Evolutionary conservation across 2,113 vertebrate species (phyloP), one percentile per base, ranked within the genome.

Genomic region (Mobula hypostoma): DNA sequence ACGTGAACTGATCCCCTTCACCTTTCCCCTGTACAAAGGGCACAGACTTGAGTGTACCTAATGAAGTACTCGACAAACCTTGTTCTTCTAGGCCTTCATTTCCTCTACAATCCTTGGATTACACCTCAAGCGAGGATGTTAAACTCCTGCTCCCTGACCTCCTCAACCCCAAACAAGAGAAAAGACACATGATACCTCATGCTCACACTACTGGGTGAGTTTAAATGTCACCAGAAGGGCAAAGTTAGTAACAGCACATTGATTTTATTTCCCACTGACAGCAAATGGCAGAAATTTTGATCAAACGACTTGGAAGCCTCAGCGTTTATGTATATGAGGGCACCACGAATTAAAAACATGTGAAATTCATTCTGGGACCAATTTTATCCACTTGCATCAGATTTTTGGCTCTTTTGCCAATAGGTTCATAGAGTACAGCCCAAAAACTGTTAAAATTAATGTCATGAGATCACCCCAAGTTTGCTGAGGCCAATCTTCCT

Each of bases 301-400:
- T 90, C 61, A 90, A 90, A 90, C n/a, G 15, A 29, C 17, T 66
- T 68, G 82, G 29, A 66, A 61, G n/a, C 61, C 58, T 90, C 85
- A 90, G 29, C 61, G 17, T 36, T 63, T 90, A 61, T 90, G n/a
- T 88, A 88, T 32, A 32, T 90, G 85, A 14, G 85, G 15, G 85
- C 12, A 32, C 61, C 6, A 63, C 32, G 12, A 88, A 88, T 88
- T 29, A n/a, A 63, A 29, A 90, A 61, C 85, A 68, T 90, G 85
- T 90, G 83, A 56, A 87, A 87, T 87, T 87, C 83, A 61, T 87
- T 61, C 21, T 87, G 85, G 83, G 85, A 90, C 58, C 61, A 90
- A 68, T 63, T 68, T 66, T 32, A 66, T 66, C 32, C 58, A 32
- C n/a, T 90, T 90, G 32, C 29, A 90, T 66, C 15, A 66, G 58